These are phyloP conservation scores for Syritta pipiens DNA, from an alignment of 2,888 invertebrate species.

Conservation along the genomic window DNA sequence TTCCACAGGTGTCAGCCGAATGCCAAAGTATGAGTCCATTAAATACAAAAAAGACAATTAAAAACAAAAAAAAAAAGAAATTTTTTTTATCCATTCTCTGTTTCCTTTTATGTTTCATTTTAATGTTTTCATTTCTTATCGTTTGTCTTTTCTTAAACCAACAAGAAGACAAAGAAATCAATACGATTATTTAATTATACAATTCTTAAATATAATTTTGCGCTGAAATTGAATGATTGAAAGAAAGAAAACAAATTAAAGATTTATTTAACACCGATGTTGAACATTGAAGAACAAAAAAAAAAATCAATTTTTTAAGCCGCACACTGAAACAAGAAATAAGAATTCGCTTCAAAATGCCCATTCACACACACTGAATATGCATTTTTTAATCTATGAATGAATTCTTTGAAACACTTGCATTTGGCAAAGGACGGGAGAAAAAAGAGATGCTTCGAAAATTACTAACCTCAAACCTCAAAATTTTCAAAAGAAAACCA, in stretches of 20 bases:
- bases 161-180: conserved; percentile 43
- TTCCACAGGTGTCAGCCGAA: conserved; percentile 81
- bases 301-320: conserved; percentile 8
- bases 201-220: conserved; percentile 67
- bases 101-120: conserved; percentile 69
- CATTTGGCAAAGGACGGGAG: conserved; percentile 17
- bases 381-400: conserved; percentile 22
- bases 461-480: no score
- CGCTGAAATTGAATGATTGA: conserved; percentile 63
- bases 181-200: conserved; percentile 51
- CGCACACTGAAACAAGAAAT: conserved; percentile 19
- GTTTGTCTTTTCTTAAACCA: conserved; percentile 40
- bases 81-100: conserved; percentile 69
- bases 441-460: conserved; percentile 21
- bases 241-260: conserved; percentile 30
- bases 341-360: conserved; percentile 43
- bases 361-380: conserved; percentile 27
- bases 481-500: neutral
- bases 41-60: conserved; percentile 43
- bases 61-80: conserved; percentile 69
- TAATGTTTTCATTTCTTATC: conserved; percentile 42
- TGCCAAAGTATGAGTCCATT: conserved; percentile 82
- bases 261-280: neutral
- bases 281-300: neutral
- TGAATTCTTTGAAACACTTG: conserved; percentile 31